Conservation (phyloP, 2,113 vertebrate species). For the Pangasianodon gigas region DNA sequence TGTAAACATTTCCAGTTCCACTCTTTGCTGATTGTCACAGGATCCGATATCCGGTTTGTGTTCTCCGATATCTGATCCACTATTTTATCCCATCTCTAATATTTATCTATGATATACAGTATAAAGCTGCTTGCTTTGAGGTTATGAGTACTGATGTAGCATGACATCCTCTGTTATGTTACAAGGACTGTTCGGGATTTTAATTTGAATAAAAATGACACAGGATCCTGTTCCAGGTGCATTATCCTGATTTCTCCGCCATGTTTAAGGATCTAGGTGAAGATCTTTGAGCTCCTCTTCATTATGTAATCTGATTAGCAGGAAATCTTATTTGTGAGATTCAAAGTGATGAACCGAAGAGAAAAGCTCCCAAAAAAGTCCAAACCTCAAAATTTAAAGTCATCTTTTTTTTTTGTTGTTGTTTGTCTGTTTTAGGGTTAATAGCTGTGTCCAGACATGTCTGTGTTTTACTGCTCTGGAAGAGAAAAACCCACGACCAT, state of each 20-base stretch:
- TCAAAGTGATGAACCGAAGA: not conserved
- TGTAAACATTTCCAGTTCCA: too few species aligned
- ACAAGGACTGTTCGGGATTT: not conserved
- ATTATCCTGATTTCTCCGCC: conserved; percentile 60
- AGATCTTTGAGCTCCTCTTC: conserved; percentile 45
- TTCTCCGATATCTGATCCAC: not conserved
- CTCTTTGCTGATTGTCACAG: too few species aligned
- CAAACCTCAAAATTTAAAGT: not conserved
- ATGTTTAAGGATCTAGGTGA: conserved; percentile 53
- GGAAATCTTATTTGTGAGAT: conserved; percentile 17
- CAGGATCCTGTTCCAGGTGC: conserved; percentile 43
- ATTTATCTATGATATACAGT: not conserved
- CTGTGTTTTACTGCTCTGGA: conserved; percentile 67
- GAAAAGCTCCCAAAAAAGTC: not conserved
- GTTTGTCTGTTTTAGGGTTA: not conserved
- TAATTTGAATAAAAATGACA: not conserved
- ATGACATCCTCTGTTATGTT: not conserved
- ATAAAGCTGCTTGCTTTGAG: not conserved
- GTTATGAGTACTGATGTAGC: not conserved
- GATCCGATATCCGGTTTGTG: too few species aligned
- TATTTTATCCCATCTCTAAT: not conserved
- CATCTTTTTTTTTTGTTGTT: not conserved
- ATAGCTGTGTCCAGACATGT: too few species aligned
- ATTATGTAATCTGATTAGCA: conserved; percentile 71
- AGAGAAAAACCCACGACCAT: conserved; percentile 87